Conservation (phyloP, 1,140 invertebrate genomes). For the Rhagoletis pomonella region DNA sequence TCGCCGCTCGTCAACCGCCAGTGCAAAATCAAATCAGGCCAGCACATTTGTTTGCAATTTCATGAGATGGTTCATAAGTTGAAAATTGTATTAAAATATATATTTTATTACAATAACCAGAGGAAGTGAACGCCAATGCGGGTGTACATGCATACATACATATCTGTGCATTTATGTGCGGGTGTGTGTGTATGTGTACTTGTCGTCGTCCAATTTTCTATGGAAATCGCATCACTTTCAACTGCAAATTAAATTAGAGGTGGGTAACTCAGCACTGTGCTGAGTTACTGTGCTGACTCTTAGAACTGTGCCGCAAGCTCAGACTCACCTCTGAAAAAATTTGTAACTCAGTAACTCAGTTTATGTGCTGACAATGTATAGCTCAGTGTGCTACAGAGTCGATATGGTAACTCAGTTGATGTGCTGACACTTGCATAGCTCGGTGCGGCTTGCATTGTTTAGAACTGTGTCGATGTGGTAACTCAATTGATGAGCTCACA, state of each 20-base stretch:
- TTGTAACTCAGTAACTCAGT: too few species aligned
- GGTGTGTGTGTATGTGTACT: not conserved
- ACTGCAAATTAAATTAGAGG: conserved; percentile 48
- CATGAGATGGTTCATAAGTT: conserved; percentile 10
- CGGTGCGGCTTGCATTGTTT: too few species aligned
- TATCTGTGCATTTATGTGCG: not conserved
- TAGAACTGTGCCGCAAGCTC: too few species aligned
- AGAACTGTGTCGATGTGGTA: too few species aligned
- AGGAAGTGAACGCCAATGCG: conserved; percentile 13
- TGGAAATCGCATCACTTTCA: conserved; percentile 26
- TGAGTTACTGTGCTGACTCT: too few species aligned
- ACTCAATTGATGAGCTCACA: too few species aligned
- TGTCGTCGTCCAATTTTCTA: not conserved
- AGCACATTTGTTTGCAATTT: conserved; percentile 8
- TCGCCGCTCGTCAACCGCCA: not conserved
- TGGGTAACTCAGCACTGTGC: too few species aligned
- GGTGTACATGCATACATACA: not conserved
- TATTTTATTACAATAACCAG: conserved; percentile 40
- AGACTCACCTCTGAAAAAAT: too few species aligned
- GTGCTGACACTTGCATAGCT: too few species aligned
- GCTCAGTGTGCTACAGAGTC: too few species aligned
- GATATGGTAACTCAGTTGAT: too few species aligned
- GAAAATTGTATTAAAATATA: conserved; percentile 47
- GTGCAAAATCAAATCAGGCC: not conserved
- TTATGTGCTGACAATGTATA: too few species aligned